A percentile compares a stretch with the other conserved stretches of the same genome.
Evolutionary conservation across 1,140 invertebrate species (phyloP).

Genomic region (Aphelenchoides fujianensis): DNA sequence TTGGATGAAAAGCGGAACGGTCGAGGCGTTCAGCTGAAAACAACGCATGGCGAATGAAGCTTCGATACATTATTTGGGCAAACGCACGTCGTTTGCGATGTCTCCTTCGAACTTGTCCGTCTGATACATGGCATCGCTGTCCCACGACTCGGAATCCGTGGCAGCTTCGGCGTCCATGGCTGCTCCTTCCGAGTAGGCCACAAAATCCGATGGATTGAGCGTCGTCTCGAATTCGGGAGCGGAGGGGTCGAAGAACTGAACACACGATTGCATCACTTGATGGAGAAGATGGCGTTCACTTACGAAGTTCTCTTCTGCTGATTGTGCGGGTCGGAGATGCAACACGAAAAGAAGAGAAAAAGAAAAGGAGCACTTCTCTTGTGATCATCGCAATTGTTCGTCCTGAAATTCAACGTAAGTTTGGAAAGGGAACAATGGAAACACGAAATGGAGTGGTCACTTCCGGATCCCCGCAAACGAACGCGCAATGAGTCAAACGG

Average conservation of each 20-base stretch:
- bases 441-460: neutral
- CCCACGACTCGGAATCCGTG: conserved; percentile 46
- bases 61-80: too few species aligned
- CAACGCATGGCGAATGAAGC: too few species aligned
- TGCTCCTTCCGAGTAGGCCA: neutral
- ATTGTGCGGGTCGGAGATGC: neutral
- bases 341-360: too few species aligned
- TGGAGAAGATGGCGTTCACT: neutral
- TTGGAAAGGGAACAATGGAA: neutral
- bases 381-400: neutral
- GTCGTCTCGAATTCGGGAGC: neutral
- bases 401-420: neutral
- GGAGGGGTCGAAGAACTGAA: neutral
- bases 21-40: conserved; percentile 49
- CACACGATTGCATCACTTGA: neutral
- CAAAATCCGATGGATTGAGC: neutral
- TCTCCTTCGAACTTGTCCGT: conserved; percentile 59
- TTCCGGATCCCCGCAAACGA: too few species aligned
- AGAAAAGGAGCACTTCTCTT: neutral
- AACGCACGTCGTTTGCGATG: conserved; percentile 60
- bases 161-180: neutral
- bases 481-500: too few species aligned
- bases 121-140: conserved; percentile 61
- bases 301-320: neutral
- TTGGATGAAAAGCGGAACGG: conserved; percentile 50